Base-by-base conservation (phyloP, 2,797 vertebrate species). In the Manis crassicaudata region DNA sequence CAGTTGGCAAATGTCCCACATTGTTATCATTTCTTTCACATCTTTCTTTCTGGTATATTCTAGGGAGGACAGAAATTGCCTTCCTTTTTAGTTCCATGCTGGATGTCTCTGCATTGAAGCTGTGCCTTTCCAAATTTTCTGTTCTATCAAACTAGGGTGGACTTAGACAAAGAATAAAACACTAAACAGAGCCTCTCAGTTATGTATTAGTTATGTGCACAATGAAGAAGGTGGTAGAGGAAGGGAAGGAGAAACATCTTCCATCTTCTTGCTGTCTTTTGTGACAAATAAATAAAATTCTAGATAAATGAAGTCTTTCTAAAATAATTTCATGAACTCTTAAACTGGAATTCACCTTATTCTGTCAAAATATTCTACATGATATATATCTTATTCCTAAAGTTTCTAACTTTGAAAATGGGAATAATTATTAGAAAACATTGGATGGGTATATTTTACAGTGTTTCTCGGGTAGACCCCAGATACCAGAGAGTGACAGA, bases 341-440 rank as follows among this genome's bases (percentile, higher is more conserved):
- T 82, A 92, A 13, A 50, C 18, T 83, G 83, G 11, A 76, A 83
- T 62, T 72, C 20, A 20, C 6, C 43, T 86, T 81, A 72, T 80
- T 65, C 32, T 67, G 13, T 72, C 2, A 93, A 93, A 90, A 73
- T 73, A 54, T 73, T 85, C 32, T 52, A 50, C 12, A 37, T 23
- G 35, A 54, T 56, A 95, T 27, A 85, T 13, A 50, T 68, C 25
- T 60, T 56, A 54, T 21, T 32, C 7, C 18, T 92, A 75, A 23
- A 60, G 37, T 62, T 94, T 86, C 3, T 90, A 2, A 77, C 40
- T 92, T 46, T 88, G 93, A 96, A 70, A 88, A 54, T 50, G 27
- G 20, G 3, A 5, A 29, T 52, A 54, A 58, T 21, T 67, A 20
- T 43, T 76, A 65, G 29, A 18, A 92, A 86, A 67, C 2, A n/a